A percentile compares a stretch with the other conserved stretches of the same genome.
Conservation (phyloP, 2,113 vertebrate genomes). For the Morone chrysops region DNA sequence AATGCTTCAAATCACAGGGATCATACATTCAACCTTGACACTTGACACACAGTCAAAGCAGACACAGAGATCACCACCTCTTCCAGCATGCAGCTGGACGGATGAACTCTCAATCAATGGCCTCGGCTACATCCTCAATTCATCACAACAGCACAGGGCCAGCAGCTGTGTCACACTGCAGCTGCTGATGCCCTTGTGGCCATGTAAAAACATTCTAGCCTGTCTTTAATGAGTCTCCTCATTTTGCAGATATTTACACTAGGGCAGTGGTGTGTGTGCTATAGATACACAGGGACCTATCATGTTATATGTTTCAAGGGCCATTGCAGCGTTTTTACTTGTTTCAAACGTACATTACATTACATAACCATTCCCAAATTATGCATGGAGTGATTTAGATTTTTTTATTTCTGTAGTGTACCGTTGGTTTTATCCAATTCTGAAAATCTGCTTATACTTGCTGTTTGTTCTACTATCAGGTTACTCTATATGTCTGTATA, state of each 20-base stretch:
- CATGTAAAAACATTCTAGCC: not conserved
- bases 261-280: not conserved
- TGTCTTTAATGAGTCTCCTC: not conserved
- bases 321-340: not conserved
- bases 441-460: not conserved
- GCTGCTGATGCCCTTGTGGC: constrained; percentile 2
- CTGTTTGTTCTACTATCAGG: not conserved
- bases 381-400: not conserved
- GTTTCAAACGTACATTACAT: not conserved
- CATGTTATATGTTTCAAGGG: not conserved
- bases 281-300: not conserved
- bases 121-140: constrained; percentile 28
- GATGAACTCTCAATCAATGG: constrained; percentile 63
- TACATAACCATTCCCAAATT: not conserved
- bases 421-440: not conserved
- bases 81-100: constrained; percentile 54
- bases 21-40: constrained; percentile 51
- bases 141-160: constrained; percentile 16
- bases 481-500: not conserved
- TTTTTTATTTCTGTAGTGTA: not conserved
- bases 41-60: constrained; percentile 37
- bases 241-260: constrained; percentile 9
- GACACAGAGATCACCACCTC: constrained; percentile 54
- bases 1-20: constrained; percentile 40
- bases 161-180: constrained; percentile 24